Evolutionary conservation across 1,140 invertebrate genomes (phyloP).

Genomic region (Gerris buenoi): DNA sequence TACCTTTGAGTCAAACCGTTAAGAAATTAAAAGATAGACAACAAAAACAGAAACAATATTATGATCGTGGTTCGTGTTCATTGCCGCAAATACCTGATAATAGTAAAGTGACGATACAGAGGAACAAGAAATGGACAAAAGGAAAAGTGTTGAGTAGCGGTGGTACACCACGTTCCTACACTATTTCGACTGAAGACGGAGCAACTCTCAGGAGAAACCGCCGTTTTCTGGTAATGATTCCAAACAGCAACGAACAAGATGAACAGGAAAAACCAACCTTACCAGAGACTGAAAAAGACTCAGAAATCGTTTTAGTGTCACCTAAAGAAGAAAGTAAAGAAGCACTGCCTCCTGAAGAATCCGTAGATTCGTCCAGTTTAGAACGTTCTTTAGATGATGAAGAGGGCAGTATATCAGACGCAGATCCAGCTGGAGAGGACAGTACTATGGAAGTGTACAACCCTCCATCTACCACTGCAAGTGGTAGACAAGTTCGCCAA

Average conservation of each 20-base stretch:
- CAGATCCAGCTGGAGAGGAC: too few species aligned
- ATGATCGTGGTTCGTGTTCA: background rate
- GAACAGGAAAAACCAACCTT: too few species aligned
- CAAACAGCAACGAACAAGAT: background rate
- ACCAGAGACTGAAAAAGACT: too few species aligned
- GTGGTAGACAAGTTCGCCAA: too few species aligned
- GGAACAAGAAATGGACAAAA: background rate
- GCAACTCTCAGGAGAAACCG: background rate
- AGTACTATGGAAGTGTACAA: too few species aligned
- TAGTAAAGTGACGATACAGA: background rate
- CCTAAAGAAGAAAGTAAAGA: too few species aligned
- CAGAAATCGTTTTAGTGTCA: too few species aligned
- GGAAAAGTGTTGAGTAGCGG: background rate
- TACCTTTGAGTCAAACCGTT: background rate
- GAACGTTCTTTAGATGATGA: too few species aligned
- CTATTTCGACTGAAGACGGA: background rate
- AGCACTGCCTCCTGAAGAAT: too few species aligned
- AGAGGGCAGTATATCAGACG: too few species aligned
- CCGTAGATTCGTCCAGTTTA: too few species aligned
- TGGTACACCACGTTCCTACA: background rate
- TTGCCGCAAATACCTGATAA: background rate
- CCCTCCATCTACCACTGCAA: too few species aligned
- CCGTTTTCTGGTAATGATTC: background rate
- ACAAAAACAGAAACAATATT: background rate
- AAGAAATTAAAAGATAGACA: background rate